Conservation (phyloP, 2,113 vertebrate genomes). For the Lipophrys pholis region DNA sequence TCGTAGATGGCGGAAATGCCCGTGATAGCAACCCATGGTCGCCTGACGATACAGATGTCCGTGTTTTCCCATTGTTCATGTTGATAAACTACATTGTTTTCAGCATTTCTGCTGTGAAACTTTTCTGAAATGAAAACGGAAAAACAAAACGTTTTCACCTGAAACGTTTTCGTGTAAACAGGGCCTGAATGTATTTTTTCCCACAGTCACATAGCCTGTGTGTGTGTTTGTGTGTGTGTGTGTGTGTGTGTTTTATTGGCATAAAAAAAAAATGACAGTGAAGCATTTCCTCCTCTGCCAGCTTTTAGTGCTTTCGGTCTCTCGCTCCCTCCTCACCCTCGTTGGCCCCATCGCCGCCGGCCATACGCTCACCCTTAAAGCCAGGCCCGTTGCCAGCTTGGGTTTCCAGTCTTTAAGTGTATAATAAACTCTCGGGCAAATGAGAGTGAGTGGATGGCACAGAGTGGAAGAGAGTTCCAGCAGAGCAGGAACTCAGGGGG, state of each 20-base stretch:
- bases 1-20: too few relatives aligned
- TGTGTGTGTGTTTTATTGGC: slow-evolving; percentile 21
- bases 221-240: slow-evolving; percentile 7
- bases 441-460: neutral
- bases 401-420: slow-evolving; percentile 34
- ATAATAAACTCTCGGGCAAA: slow-evolving; percentile 19
- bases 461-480: neutral
- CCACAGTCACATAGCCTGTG: neutral
- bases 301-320: slow-evolving; percentile 54
- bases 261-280: slow-evolving; percentile 59
- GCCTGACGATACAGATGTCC: too few relatives aligned
- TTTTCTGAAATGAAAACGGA: too few relatives aligned
- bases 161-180: too few relatives aligned
- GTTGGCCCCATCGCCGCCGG: slow-evolving; percentile 45
- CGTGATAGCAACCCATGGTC: too few relatives aligned
- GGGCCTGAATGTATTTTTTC: too few relatives aligned
- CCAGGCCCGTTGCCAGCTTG: slow-evolving; percentile 52
- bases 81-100: neutral
- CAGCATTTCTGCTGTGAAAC: too few relatives aligned
- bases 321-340: slow-evolving; percentile 45
- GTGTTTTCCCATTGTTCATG: neutral
- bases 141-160: too few relatives aligned
- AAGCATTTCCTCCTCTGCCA: slow-evolving; percentile 66
- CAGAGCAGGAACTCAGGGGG: neutral
- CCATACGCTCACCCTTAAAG: slow-evolving; percentile 72